Percentiles rank a stretch among this genome's conserved stretches.
phyloP scores from a whole-genome alignment of 2,113 vertebrate species.

The Platycercus adscitus region DNA sequence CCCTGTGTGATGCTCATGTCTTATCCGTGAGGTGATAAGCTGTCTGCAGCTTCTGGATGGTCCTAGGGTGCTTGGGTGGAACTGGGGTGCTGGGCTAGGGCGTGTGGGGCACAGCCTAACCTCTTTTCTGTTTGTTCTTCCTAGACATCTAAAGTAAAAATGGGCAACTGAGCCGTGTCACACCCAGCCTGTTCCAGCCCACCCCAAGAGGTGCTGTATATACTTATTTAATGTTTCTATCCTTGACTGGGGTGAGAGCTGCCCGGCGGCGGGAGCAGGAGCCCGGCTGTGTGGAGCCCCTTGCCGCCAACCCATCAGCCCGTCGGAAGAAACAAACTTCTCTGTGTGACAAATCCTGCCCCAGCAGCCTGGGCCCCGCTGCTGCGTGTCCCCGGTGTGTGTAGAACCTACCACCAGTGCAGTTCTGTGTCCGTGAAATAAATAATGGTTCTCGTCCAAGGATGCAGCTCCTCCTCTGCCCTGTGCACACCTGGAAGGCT shows the following conservation, averaged over 20 bases:
- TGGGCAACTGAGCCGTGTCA: constrained; percentile 86
- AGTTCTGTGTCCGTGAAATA: constrained; percentile 78
- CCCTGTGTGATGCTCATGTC: background rate
- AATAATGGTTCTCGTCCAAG: constrained; percentile 69
- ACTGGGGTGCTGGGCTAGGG: background rate
- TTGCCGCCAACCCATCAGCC: background rate
- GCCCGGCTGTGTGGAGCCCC: background rate
- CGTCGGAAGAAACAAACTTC: constrained; percentile 16
- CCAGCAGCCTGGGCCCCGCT: background rate
- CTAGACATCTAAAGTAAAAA: constrained; percentile 99
- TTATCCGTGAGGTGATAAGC: background rate
- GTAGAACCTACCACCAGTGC: constrained; percentile 56
- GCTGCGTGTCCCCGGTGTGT: constrained; percentile 7
- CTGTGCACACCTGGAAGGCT: accelerated
- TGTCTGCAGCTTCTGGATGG: background rate
- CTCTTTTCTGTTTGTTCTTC: constrained; percentile 29
- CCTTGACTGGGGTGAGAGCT: constrained; percentile 25
- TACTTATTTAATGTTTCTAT: constrained; percentile 81
- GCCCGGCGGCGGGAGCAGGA: background rate
- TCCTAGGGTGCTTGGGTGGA: background rate
- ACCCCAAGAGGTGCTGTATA: constrained; percentile 66
- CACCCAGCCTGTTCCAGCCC: constrained; percentile 27
- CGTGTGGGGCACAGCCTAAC: background rate
- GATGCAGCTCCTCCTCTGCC: background rate
- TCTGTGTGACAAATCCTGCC: constrained; percentile 55